Conservation (phyloP, 2,888 invertebrate genomes). For the Doris montereyensis region DNA sequence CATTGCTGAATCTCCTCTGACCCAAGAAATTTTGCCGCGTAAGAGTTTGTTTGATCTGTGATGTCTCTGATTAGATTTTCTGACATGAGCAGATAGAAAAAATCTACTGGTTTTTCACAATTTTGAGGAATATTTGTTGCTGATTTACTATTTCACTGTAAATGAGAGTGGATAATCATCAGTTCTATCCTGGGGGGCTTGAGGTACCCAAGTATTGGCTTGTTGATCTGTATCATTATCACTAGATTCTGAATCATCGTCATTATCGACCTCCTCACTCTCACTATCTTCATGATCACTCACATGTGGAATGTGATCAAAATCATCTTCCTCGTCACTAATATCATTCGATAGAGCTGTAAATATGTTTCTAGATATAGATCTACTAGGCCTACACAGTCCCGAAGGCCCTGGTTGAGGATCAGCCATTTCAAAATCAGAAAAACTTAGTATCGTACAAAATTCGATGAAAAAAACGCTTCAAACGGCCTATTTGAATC, state of each 20-base stretch:
- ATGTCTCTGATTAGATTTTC: constrained; percentile 2
- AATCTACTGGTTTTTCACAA: background rate
- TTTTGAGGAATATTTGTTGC: background rate
- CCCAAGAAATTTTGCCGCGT: background rate
- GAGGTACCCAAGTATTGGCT: background rate
- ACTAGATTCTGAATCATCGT: background rate
- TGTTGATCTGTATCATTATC: background rate
- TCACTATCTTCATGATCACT: background rate
- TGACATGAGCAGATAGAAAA: background rate
- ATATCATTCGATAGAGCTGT: background rate
- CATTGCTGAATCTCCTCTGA: background rate
- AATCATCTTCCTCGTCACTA: background rate
- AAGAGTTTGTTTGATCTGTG: constrained; percentile 1
- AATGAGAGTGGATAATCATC: background rate
- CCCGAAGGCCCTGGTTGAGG: background rate
- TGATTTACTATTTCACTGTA: background rate
- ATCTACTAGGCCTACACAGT: background rate
- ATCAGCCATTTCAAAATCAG: background rate
- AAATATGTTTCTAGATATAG: background rate
- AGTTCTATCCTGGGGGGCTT: background rate
- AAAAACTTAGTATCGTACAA: background rate
- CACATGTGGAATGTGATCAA: background rate
- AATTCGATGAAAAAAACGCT: background rate
- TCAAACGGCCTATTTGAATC: background rate
- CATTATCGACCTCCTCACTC: background rate